Percentiles rank a stretch among this genome's conserved stretches.
These are phyloP conservation scores for Anas flavirostris DNA, from an alignment of 2,797 vertebrate species.

Conservation along the genomic window DNA sequence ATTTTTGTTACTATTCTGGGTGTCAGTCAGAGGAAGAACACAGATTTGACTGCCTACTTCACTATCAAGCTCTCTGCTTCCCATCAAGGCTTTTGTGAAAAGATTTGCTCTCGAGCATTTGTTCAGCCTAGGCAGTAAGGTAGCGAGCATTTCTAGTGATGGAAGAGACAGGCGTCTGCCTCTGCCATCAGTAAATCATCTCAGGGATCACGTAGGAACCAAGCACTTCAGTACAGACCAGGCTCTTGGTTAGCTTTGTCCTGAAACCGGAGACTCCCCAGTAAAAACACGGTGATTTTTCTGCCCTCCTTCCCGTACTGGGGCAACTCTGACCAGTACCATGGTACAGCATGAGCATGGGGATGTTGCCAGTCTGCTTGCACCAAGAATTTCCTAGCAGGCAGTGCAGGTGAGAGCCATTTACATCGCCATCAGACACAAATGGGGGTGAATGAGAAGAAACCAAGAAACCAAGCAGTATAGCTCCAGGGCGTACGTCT, in stretches of 20 bases:
- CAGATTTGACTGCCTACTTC: conserved; percentile 63
- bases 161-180: not conserved
- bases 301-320: not conserved
- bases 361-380: conserved; percentile 2
- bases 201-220: not conserved
- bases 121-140: conserved; percentile 26
- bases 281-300: not conserved
- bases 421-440: not conserved
- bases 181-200: not conserved
- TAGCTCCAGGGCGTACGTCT: not conserved
- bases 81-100: conserved; percentile 42
- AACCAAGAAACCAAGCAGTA: not conserved
- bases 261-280: not conserved
- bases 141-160: conserved; percentile 13
- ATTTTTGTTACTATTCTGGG: conserved; percentile 61
- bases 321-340: not conserved
- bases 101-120: conserved; percentile 52
- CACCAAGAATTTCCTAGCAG: conserved; percentile 12
- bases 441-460: not conserved
- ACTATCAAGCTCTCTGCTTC: conserved; percentile 55
- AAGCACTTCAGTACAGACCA: not conserved
- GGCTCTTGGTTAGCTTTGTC: not conserved
- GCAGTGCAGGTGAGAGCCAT: conserved; percentile 27
- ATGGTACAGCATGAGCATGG: not conserved
- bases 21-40: conserved; percentile 60